Conservation (phyloP, 2,797 vertebrate species). For the Scolopax rusticola region DNA sequence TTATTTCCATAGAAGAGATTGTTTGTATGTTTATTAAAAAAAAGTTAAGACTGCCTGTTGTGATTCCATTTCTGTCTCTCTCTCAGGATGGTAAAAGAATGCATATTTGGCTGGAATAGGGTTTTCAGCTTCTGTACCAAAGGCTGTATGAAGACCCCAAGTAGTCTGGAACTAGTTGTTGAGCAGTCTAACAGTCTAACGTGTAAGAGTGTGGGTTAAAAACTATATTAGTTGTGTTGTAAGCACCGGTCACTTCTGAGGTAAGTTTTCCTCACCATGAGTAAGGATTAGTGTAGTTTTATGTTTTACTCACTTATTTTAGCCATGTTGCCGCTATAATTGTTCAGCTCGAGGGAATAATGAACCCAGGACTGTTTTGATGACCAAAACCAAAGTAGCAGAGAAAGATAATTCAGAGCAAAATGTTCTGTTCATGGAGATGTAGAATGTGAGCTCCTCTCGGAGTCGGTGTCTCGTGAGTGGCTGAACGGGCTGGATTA, state of each 20-base stretch:
- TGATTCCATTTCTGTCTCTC: background rate
- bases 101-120: background rate
- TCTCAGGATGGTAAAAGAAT: background rate
- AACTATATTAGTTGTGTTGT: background rate
- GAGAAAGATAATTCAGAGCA: background rate
- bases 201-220: background rate
- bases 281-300: background rate
- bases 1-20: background rate
- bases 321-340: background rate
- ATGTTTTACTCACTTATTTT: background rate
- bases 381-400: background rate
- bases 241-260: background rate
- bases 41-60: background rate
- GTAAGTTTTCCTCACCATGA: background rate
- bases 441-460: background rate
- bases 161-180: background rate
- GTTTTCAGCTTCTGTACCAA: background rate
- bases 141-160: fast-evolving
- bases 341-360: background rate
- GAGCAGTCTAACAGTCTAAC: background rate
- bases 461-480: too few species aligned
- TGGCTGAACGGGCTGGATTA: too few species aligned
- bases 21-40: background rate
- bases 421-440: background rate
- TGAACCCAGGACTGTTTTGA: background rate